Conservation (phyloP, 2,888 invertebrate species). For the Unio pictorum region DNA sequence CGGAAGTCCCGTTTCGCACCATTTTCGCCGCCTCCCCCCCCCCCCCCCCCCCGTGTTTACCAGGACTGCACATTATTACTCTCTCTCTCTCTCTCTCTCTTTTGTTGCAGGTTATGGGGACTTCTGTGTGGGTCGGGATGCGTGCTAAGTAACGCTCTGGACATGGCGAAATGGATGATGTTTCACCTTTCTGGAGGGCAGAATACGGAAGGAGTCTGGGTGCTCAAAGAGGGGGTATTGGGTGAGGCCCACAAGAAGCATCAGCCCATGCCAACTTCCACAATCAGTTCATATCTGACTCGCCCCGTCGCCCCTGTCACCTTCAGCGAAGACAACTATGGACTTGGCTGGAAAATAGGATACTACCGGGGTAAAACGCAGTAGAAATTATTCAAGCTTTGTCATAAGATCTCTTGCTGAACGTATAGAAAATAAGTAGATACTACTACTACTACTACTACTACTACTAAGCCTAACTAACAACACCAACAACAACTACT, state of each 20-base stretch:
- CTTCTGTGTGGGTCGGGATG: conserved; percentile 63
- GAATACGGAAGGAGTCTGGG: conserved; percentile 20
- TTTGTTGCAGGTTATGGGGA: conserved; percentile 51
- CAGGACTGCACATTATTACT: conserved; percentile 1
- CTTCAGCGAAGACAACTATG: conserved; percentile 46
- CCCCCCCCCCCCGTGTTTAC: not conserved
- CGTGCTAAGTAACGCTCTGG: conserved; percentile 57
- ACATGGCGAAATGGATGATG: conserved; percentile 67
- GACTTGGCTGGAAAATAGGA: conserved; percentile 63
- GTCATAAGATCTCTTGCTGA: too few relatives aligned
- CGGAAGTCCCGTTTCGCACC: too few relatives aligned
- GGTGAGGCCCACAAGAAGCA: conserved; percentile 45
- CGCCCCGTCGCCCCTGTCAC: conserved; percentile 55
- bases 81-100: not conserved
- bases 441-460: too few relatives aligned
- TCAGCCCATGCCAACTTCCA: conserved; percentile 22
- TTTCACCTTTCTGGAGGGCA: conserved; percentile 52
- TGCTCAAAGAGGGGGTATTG: conserved; percentile 38
- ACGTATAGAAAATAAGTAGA: too few relatives aligned
- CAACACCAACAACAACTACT: too few relatives aligned
- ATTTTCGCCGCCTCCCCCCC: too few relatives aligned
- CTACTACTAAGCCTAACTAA: too few relatives aligned
- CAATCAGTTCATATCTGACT: conserved; percentile 32
- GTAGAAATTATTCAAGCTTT: not conserved
- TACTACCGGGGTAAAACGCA: conserved; percentile 61